phyloP scores from a whole-genome alignment of 1,140 invertebrate species.

The Drosophila saltans region DNA sequence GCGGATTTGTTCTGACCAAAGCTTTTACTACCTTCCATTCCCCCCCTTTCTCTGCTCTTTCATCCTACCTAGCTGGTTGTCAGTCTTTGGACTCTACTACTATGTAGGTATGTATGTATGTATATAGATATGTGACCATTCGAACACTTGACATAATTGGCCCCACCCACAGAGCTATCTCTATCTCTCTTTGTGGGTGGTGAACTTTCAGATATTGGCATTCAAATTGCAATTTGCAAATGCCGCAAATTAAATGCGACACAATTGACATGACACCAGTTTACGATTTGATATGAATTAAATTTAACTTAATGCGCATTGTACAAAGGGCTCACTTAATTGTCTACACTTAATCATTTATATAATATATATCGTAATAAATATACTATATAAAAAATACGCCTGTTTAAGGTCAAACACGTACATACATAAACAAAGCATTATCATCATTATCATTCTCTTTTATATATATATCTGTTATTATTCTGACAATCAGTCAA shows the following conservation, averaged over 20 bases:
- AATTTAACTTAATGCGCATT: no score
- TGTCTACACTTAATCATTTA: no score
- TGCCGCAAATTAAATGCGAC: background rate
- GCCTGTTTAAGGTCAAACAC: background rate
- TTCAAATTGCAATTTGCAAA: conserved; percentile 4
- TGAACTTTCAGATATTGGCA: background rate
- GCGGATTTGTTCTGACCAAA: conserved; percentile 39
- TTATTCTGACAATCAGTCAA: no score
- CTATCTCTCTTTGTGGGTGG: background rate
- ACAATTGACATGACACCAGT: background rate
- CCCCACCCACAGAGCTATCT: background rate
- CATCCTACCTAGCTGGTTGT: no score
- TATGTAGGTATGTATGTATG: background rate
- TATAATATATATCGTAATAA: no score
- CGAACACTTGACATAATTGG: conserved; percentile 8
- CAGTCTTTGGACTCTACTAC: no score
- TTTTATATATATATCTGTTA: no score
- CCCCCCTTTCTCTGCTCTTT: background rate
- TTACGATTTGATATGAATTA: no score
- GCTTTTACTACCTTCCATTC: background rate
- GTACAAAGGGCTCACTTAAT: no score
- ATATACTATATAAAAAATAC: no score
- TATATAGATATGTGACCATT: background rate
- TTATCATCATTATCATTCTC: no score
- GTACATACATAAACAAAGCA: background rate